Conservation (phyloP, 2,797 vertebrate genomes). For the Rhodeus uyekii region DNA sequence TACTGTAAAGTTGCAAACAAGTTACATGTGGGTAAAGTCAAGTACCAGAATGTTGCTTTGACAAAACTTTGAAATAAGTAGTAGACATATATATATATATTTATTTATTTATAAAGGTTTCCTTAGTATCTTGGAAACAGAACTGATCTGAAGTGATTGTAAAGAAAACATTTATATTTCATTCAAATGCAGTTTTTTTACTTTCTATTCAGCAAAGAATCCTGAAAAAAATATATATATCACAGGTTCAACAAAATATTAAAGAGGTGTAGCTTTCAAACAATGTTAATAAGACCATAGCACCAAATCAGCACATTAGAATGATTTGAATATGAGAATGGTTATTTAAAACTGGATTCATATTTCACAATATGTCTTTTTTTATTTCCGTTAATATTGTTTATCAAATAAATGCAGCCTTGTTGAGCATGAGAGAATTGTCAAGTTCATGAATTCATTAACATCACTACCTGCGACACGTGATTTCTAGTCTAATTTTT, state of each 20-base stretch:
- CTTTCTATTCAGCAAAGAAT: not conserved
- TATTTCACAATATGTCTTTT: not conserved
- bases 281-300: not conserved
- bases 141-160: not conserved
- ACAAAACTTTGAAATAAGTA: constrained; percentile 13
- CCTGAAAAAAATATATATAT: not conserved
- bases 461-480: no score
- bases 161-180: not conserved
- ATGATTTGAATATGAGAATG: not conserved
- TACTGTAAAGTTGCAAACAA: constrained; percentile 24
- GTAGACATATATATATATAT: no score
- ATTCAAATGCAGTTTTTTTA: not conserved
- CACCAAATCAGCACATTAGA: not conserved
- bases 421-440: no score
- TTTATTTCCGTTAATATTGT: no score
- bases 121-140: no score
- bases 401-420: not conserved
- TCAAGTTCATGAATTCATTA: no score
- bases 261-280: not conserved
- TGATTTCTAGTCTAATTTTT: no score
- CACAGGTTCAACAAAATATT: not conserved
- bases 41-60: not conserved
- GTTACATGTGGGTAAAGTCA: constrained; percentile 20
- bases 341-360: not conserved
- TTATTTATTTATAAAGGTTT: no score